Percentiles rank a stretch among this genome's conserved stretches.
Conservation (phyloP, 2,113 vertebrate genomes). For the Tragulus kanchil region DNA sequence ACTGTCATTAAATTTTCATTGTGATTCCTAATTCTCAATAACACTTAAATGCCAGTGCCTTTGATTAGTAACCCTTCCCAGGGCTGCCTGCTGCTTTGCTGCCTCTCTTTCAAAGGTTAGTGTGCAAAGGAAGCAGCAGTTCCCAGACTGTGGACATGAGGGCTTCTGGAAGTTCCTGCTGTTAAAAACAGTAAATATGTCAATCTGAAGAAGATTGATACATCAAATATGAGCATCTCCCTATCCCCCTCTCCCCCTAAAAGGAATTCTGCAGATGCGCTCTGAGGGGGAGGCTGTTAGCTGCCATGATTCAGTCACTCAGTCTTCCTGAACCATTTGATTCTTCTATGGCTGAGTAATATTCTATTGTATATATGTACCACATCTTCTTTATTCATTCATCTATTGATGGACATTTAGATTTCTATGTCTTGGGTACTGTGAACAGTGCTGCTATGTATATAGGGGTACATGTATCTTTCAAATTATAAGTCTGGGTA, state of each 20-base stretch:
- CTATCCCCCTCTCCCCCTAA: rapidly evolving
- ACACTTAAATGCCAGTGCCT: background rate
- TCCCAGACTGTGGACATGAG: background rate
- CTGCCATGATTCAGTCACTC: background rate
- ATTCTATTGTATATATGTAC: background rate
- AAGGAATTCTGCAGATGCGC: background rate
- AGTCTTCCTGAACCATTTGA: background rate
- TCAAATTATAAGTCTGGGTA: background rate
- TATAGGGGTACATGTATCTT: background rate
- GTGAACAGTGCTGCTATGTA: background rate
- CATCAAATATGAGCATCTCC: background rate
- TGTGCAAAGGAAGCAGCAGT: constrained; percentile 20
- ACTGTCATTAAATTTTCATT: background rate
- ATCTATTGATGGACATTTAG: background rate
- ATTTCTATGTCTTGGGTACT: background rate
- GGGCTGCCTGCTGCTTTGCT: background rate
- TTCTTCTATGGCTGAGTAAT: background rate
- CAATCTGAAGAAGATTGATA: background rate
- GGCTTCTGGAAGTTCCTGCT: background rate
- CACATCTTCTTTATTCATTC: background rate
- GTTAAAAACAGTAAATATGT: background rate
- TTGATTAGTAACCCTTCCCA: background rate
- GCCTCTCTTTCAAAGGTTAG: background rate
- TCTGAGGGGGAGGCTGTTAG: background rate
- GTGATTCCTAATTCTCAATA: background rate